phyloP scores from a whole-genome alignment of 30 jellyfish, hydroid and myxozoan genomes.

The Hydractinia echinata region DNA sequence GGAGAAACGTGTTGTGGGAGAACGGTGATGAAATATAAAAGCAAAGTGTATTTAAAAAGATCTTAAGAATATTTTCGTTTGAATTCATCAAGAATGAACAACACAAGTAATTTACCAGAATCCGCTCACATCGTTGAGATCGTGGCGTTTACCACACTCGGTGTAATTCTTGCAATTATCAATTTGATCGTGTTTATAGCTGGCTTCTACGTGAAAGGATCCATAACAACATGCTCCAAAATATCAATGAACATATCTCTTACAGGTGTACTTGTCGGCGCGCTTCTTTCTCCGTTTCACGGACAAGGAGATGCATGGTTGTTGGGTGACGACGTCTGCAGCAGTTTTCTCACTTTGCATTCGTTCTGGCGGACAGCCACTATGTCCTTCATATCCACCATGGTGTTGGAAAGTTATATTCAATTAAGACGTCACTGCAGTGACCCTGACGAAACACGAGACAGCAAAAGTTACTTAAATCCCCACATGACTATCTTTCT shows the following conservation, averaged over 20 bases:
- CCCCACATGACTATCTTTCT: not conserved
- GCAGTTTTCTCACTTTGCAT: conserved; percentile 6
- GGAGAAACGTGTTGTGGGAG: too few species aligned
- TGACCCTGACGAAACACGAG: not conserved
- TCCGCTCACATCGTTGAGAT: not conserved
- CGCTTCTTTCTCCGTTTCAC: conserved; percentile 2
- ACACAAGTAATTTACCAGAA: not conserved
- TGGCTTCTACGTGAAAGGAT: conserved; percentile 14
- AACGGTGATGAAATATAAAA: not conserved
- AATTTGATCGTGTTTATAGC: not conserved
- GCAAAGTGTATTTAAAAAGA: not conserved
- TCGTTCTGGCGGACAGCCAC: conserved; percentile 1
- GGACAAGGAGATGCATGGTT: conserved; percentile 31
- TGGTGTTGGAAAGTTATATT: not conserved
- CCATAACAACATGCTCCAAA: not conserved
- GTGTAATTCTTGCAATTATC: not conserved
- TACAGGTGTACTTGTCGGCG: not conserved
- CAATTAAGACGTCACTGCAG: not conserved
- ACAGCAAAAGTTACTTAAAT: not conserved
- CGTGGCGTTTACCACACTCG: conserved; percentile 10
- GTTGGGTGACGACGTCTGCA: not conserved
- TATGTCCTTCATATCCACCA: not conserved
- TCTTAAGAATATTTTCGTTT: too few species aligned
- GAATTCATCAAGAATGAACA: not conserved
- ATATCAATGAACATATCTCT: not conserved